Evolutionary conservation across 2,888 invertebrate genomes (phyloP), one percentile per base, ranked within the genome.

Genomic region (Tromatobia lineatoria): DNA sequence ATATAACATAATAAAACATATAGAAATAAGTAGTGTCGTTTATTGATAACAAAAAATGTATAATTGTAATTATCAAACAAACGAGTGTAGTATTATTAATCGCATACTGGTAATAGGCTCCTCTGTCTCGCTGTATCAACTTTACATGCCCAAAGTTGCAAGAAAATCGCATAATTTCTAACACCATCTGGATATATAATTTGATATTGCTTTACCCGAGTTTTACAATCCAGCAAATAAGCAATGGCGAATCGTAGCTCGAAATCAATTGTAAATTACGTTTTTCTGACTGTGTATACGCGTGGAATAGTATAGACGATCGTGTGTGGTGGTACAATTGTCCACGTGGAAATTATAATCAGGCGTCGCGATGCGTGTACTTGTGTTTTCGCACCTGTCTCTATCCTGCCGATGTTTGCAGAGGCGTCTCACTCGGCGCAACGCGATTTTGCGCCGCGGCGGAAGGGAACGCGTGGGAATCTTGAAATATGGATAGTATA

Each of bases 381-480:
- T 13, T 25, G 45, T 45, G 71, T 20, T 42, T 66, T 83, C 80
- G 54, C 80, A 80, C 77, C 78, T 78, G 84, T 80, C 74, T 70
- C 47, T 47, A 75, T 83, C 70, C 77, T 20, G 70, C 10, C 38
- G 70, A 69, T 76, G 76, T 38, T 34, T 47, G 42, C n/a, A 47
- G 74, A 45, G 47, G 74, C 59, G 74, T 59, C 38, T 59, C 59
- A 20, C n/a, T 45, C 23, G 25, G 73, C 57, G 4, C 10, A 38
- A 3, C n/a, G 29, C n/a, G 25, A 78, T 74, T 70, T 61, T 59
- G 23, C 70, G 84, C 77, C 52, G 47, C 47, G 57, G 71, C 74
- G 81, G 77, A 81, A 78, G 78, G 54, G 80, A 77, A 73, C 70
- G 81, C 84, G 84, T 84, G 84, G 84, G 84, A 84, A 84, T 84